These are phyloP conservation scores for Oreochromis mossambicus DNA, from an alignment of 2,797 vertebrate species.

Conservation along the genomic window DNA sequence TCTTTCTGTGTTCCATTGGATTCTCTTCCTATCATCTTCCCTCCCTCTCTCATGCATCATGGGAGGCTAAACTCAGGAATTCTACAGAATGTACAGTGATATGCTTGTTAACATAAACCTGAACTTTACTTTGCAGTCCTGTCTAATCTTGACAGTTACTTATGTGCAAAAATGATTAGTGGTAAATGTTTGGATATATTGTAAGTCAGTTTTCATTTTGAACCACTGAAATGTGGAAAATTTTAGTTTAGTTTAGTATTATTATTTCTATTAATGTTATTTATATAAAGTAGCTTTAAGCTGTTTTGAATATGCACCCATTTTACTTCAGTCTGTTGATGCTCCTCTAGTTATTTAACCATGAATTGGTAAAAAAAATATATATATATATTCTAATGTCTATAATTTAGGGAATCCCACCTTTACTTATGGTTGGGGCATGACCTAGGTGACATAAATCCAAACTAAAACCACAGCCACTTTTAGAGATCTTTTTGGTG, in stretches of 20 bases:
- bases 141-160: slow-evolving; percentile 22
- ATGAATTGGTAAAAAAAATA: not conserved
- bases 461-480: not conserved
- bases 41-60: slow-evolving; percentile 80
- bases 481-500: not conserved
- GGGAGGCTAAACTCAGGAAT: slow-evolving; percentile 94
- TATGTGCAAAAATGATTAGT: not conserved
- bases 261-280: not conserved
- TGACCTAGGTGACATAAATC: not conserved
- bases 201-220: not conserved
- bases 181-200: not conserved
- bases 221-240: not conserved
- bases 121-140: slow-evolving; percentile 60
- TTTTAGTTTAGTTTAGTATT: not conserved
- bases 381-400: not conserved
- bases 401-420: not conserved
- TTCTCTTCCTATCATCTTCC: slow-evolving; percentile 36
- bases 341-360: not conserved
- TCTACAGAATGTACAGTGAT: slow-evolving; percentile 91
- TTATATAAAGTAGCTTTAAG: not conserved
- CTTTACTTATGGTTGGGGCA: not conserved
- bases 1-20: slow-evolving; percentile 4
- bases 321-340: not conserved
- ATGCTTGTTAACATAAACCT: slow-evolving; percentile 61
- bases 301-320: not conserved